These are phyloP conservation scores for Gopherus evgoodei DNA, from an alignment of 2,113 vertebrate genomes.

Conservation along the genomic window DNA sequence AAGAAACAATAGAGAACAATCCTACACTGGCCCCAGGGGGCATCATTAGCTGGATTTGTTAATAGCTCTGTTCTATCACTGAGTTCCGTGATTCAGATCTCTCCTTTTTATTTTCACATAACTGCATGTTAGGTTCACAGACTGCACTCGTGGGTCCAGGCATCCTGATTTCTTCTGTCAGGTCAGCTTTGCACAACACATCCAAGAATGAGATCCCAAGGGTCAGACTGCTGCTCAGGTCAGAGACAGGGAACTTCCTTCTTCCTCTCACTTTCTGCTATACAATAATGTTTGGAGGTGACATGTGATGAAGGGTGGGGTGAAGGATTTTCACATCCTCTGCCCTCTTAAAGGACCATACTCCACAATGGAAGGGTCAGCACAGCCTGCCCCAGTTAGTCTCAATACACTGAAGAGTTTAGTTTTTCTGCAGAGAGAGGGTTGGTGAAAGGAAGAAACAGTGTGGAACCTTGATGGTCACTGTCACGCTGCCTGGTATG, in stretches of 20 bases:
- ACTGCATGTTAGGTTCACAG: background rate
- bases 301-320: too few relatives aligned
- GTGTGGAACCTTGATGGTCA: background rate
- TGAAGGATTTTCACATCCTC: background rate
- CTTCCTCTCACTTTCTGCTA: background rate
- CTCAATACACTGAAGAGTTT: fast-evolving
- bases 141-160: background rate
- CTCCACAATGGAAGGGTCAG: too few relatives aligned
- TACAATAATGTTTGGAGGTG: background rate
- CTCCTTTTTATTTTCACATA: background rate
- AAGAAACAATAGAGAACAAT: background rate
- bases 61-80: background rate
- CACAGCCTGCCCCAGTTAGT: background rate
- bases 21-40: too few relatives aligned
- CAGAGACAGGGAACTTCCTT: background rate
- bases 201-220: fast-evolving
- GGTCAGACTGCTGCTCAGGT: background rate
- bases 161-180: background rate
- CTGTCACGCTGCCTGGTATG: too few relatives aligned
- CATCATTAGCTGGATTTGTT: background rate
- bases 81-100: background rate
- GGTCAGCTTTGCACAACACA: background rate
- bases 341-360: background rate
- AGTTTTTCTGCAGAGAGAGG: background rate
- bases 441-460: background rate